A percentile compares a stretch with the other conserved stretches of the same genome.
These are phyloP conservation scores for Frankliniella intonsa DNA, from an alignment of 2,888 invertebrate species.

Conservation along the genomic window DNA sequence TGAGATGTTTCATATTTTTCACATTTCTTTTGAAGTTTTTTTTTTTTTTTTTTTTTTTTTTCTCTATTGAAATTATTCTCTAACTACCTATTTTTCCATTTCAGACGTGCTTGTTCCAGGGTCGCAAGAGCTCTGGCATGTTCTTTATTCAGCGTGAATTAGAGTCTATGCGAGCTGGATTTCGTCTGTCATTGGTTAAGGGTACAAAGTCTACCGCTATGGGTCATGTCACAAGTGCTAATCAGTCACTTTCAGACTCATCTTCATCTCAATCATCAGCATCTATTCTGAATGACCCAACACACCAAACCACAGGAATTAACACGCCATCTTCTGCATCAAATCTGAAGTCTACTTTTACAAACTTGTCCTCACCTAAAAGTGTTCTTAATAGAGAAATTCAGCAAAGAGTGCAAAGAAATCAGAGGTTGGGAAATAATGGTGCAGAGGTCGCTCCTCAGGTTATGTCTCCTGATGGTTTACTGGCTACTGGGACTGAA, in stretches of 20 bases:
- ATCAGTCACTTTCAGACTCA: not conserved
- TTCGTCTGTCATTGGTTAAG: not conserved
- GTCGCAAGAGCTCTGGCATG: constrained; percentile 1
- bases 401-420: not conserved
- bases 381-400: not conserved
- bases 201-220: not conserved
- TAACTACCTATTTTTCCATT: not conserved
- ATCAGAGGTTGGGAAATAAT: not conserved
- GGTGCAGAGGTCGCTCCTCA: not conserved
- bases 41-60: no score
- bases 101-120: not conserved
- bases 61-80: not conserved
- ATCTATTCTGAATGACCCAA: not conserved
- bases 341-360: not conserved
- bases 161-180: constrained; percentile 1
- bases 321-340: not conserved
- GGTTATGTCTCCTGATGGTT: not conserved
- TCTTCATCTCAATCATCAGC: not conserved
- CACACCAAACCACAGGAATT: not conserved
- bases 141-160: not conserved
- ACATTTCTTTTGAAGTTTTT: not conserved
- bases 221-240: not conserved
- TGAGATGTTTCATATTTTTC: not conserved
- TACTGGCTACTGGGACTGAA: not conserved
- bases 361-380: not conserved